Evolutionary conservation across 2,888 invertebrate genomes (phyloP).

Genomic region (Rhodophaea formosa): DNA sequence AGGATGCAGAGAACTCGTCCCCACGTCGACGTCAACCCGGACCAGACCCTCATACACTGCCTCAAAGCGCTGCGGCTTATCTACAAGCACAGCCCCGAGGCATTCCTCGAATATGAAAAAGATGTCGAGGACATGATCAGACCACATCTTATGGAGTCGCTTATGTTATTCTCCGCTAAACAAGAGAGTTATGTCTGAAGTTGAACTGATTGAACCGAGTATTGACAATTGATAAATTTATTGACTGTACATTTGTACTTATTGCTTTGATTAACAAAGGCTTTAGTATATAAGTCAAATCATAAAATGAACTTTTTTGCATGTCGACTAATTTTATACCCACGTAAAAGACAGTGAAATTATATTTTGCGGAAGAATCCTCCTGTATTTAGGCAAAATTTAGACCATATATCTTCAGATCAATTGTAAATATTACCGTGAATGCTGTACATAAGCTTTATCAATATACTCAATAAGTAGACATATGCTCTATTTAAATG

Average conservation of each 20-base stretch:
- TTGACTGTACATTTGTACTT: slow-evolving; percentile 16
- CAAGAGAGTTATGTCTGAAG: slow-evolving; percentile 88
- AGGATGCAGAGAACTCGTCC: slow-evolving; percentile 73
- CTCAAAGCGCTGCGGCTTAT: slow-evolving; percentile 71
- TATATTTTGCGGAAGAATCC: background rate
- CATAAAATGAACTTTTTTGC: background rate
- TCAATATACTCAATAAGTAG: slow-evolving; percentile 10
- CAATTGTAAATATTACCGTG: background rate
- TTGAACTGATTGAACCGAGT: background rate
- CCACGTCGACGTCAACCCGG: slow-evolving; percentile 59
- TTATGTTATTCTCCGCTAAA: slow-evolving; percentile 88
- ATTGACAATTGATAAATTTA: background rate
- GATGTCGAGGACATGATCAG: slow-evolving; percentile 88
- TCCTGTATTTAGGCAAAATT: background rate
- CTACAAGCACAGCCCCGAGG: slow-evolving; percentile 67
- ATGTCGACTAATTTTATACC: background rate
- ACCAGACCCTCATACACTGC: slow-evolving; percentile 71
- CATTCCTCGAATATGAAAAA: slow-evolving; percentile 65
- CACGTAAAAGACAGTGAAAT: background rate
- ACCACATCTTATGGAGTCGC: slow-evolving; percentile 88
- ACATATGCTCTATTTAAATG: slow-evolving; percentile 26
- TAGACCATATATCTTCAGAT: background rate
- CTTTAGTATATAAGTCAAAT: background rate
- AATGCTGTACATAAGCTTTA: slow-evolving; percentile 16
- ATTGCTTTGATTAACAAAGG: background rate